Evolutionary conservation across 2,888 invertebrate genomes (phyloP), one percentile per base, ranked within the genome.

Genomic region (Erynnis tages): DNA sequence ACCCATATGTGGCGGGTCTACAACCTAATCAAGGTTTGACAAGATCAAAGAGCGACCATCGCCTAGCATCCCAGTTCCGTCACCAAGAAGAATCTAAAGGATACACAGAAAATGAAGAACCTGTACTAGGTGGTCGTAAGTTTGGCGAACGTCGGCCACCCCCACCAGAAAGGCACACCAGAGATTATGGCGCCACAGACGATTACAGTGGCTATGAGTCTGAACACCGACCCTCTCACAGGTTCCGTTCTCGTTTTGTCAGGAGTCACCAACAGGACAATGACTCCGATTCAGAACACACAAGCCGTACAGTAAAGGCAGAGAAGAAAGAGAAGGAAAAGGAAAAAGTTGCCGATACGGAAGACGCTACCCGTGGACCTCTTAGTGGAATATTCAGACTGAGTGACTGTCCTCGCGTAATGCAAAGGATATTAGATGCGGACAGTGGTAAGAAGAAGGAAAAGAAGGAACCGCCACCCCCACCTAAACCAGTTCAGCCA

Each of bases 41-140:
- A 92, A 91, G 97, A 60, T 97, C 97, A 57, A 97, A 98, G 81
- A 97, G 97, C 76, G 97, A 98, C 75, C 97, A 97, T 79, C 92
- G 97, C 30, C 85, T 98, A 56, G 96, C 97, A 6, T 90, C 96
- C 0, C 97, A 97, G 73, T 97, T 96, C 82, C 92, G 97, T 25
- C 95, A 95, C 71, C 95, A 96, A 76, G 96, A 96, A 76, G 95
- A 96, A 70, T 76, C 91, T 23, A 91, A 91, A 59, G 91, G 92
- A 40, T 93, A 91, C 64, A 90, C 85, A 11, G 92, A 93, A 70
- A 91, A 92, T 52, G 94, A 94, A 63, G 94, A 94, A 61, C 93
- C 94, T 0, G 91, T 94, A 21, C 80, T 95, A 37, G 93, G 93
- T 21, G 94, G 95, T 16, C 90, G 95, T 48, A 95, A 95, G 71